phyloP scores from a whole-genome alignment of 2,797 vertebrate genomes.

The Helarctos malayanus region DNA sequence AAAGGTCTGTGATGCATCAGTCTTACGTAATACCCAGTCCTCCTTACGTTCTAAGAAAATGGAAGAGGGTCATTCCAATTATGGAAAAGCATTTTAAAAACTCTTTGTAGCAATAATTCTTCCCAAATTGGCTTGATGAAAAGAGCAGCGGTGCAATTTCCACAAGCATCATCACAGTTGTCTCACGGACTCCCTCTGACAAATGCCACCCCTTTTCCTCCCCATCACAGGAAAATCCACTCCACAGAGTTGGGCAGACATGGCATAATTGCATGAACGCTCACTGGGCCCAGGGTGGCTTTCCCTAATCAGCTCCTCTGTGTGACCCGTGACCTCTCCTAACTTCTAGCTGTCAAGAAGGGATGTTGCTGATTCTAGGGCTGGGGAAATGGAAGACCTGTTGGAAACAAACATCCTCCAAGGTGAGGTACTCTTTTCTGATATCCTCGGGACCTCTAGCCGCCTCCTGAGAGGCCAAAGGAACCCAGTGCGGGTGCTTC shows the following conservation, averaged over 20 bases:
- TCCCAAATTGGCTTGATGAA: not conserved
- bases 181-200: not conserved
- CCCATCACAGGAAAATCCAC: not conserved
- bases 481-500: not conserved
- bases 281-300: slow-evolving; percentile 46
- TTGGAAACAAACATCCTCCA: slow-evolving; percentile 33
- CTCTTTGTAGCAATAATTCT: not conserved
- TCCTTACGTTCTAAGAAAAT: not conserved
- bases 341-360: slow-evolving; percentile 39
- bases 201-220: not conserved
- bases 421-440: not conserved
- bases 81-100: slow-evolving; percentile 13
- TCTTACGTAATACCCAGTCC: not conserved
- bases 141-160: not conserved
- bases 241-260: not conserved
- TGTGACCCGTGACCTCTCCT: slow-evolving; percentile 36
- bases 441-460: not conserved
- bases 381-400: not conserved
- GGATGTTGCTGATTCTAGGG: not conserved
- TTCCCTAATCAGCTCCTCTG: not conserved
- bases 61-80: not conserved
- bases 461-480: slow-evolving; percentile 52
- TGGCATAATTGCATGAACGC: not conserved
- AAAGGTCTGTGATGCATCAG: not conserved
- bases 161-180: not conserved